Base-by-base conservation (phyloP, 1,140 invertebrate species). In the Frieseomelitta varia region DNA sequence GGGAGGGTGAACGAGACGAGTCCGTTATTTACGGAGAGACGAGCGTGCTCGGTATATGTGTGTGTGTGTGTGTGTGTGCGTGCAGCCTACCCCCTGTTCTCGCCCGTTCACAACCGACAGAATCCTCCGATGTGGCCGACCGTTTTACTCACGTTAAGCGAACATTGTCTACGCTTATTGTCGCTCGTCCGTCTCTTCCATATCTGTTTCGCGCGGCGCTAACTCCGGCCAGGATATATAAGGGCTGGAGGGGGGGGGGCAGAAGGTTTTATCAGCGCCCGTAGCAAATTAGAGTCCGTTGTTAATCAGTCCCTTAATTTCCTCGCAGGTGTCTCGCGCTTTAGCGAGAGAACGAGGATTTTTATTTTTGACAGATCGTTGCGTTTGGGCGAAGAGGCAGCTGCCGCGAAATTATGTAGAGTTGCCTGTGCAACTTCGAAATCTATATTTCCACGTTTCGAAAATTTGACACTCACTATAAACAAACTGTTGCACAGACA, bases 141-240 rank as follows among this genome's bases (percentile, higher is more conserved):
- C 88, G 72, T 89, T 87, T 91, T 87, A 76, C 90, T 85, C 75
- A 85, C 75, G 81, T 82, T 79, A 75, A 89, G 78, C 85, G 74
- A n/a, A 74, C 82, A 87, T 89, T 89, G 88, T 90, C 88, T 74
- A 51, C 72, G 82, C 79, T 87, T 74, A 85, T 89, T 89, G 85
- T 89, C 78, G 53, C 63, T 47, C 39, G 55, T n/a, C 1, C 39
- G 47, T 63, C 73, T 68, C 65, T 55, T 75, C 27, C 83, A 27
- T 71, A 58, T 75, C 87, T 63, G 82, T 72, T 82, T 34, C 82
- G 65, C 39, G 78, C 63, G 72, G 79, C 69, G 79, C 79, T 84
- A 87, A 87, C 84, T 89, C 76, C 8, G 8, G 39, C 39, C 39
- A 47, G 39, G 6, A 47, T 47, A 47, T 47, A 47, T 6, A 6